These are phyloP conservation scores for Dryoscopus gambensis DNA, from an alignment of 2,113 vertebrate genomes.

Conservation along the genomic window DNA sequence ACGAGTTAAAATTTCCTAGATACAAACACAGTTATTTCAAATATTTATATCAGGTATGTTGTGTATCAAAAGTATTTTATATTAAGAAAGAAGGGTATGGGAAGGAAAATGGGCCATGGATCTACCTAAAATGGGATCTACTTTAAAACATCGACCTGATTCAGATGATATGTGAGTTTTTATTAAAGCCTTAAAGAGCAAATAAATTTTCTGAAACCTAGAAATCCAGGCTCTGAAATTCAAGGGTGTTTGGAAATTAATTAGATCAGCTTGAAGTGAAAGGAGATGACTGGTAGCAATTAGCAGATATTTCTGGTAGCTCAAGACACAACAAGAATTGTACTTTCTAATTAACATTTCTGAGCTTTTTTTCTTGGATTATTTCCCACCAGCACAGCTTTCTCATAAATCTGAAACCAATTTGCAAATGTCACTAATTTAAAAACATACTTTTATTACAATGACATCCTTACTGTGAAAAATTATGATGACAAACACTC, in stretches of 20 bases:
- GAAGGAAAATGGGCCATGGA: not conserved
- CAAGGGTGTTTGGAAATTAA: constrained; percentile 5
- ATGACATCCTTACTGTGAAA: constrained; percentile 22
- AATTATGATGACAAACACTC: not conserved
- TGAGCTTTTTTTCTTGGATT: constrained; percentile 24
- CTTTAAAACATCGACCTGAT: not conserved
- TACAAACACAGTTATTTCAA: not conserved
- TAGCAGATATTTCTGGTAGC: constrained; percentile 38
- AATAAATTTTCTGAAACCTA: not conserved
- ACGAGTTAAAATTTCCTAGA: not conserved
- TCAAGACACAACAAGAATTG: constrained; percentile 6
- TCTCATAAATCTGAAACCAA: constrained; percentile 34
- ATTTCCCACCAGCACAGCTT: constrained; percentile 36
- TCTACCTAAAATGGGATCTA: not conserved
- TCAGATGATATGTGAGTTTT: not conserved
- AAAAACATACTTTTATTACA: constrained; percentile 18
- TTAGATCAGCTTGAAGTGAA: constrained; percentile 14
- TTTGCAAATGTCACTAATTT: constrained; percentile 43
- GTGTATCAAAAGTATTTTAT: not conserved
- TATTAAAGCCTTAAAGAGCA: not conserved
- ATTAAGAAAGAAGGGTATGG: not conserved
- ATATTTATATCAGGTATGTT: not conserved
- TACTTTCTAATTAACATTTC: constrained; percentile 43
- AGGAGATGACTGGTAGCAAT: constrained; percentile 12
- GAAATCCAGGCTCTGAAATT: not conserved